These are phyloP conservation scores for Brachionus rotundiformis DNA, from an alignment of 1,140 invertebrate species.

Conservation along the genomic window DNA sequence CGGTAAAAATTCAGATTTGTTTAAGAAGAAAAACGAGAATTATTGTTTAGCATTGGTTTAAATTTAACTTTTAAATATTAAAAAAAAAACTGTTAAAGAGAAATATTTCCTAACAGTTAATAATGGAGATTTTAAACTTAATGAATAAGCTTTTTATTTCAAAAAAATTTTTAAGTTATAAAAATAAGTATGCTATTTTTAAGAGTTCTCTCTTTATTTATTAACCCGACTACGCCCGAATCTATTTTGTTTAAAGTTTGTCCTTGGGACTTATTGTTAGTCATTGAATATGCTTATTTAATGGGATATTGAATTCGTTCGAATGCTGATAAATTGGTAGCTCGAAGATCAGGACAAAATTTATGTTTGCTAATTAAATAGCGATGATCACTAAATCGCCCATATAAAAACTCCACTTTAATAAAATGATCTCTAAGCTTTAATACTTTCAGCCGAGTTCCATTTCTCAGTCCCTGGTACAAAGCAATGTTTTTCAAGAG, in stretches of 20 bases:
- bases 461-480: constrained; percentile 59
- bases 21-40: too few relatives aligned
- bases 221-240: too few relatives aligned
- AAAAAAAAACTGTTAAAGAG: too few relatives aligned
- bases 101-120: too few relatives aligned
- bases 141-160: too few relatives aligned
- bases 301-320: constrained; percentile 67
- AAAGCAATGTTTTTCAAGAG: constrained; percentile 61
- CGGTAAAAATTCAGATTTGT: too few relatives aligned
- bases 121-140: too few relatives aligned
- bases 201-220: too few relatives aligned
- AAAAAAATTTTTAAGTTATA: too few relatives aligned
- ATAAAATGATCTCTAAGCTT: constrained; percentile 54
- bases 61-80: too few relatives aligned
- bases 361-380: constrained; percentile 55
- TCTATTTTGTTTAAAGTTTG: constrained; percentile 60
- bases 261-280: constrained; percentile 69
- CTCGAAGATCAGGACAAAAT: constrained; percentile 53
- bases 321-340: constrained; percentile 59
- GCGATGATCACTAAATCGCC: constrained; percentile 41
- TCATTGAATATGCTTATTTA: constrained; percentile 65
- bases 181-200: too few relatives aligned
- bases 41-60: too few relatives aligned
- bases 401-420: constrained; percentile 53
- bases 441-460: constrained; percentile 59